Base-by-base conservation (phyloP, 1,140 invertebrate genomes). In the Meloidogyne floridensis region DNA sequence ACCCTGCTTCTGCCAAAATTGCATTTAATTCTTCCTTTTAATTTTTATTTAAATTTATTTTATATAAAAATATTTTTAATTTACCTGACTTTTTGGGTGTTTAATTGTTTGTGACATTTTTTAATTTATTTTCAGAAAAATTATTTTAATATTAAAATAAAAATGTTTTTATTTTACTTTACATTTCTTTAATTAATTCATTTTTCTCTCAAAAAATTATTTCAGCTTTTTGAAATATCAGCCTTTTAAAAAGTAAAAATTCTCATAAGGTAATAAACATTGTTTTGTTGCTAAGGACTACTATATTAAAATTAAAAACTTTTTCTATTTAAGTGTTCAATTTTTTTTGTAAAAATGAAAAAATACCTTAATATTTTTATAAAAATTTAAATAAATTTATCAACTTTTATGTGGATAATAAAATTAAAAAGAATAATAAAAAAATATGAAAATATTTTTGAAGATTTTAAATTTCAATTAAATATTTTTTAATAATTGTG, bases 1-100 rank as follows among this genome's bases (percentile, higher is more conserved):
- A 91, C 15, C 94, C 95, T 65, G 95, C 94, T 83, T 93, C 93
- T 32, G 85, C 70, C 69, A 83, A 42, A n/a, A 89, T 80, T 70
- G 82, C 70, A 0, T 91, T 90, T 74, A 97, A 91, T 90, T 94
- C 93, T 43, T 87, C 90, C 83, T 85, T 10, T 20, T 74, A 80
- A 80, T 9, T 54, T 75, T 77, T 42, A 42, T 59, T 69, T 56
- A 11, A 59, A n/a, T 54, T 74, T 54, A 56, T 6, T 65, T 65
- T 15, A 1, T 15, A 59, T n/a, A 65, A 65, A 6, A n/a, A 15
- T 11, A 2, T 15, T 2, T 15, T 65, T n/a, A 65, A 65, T n/a
- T n/a, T 18, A n/a, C 59, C 59, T 65, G 59, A 18, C 4, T 65
- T 65, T 65, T 65, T 65, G 59, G 59, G 10, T 65, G 59, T 65